phyloP scores from a whole-genome alignment of 2,113 vertebrate species.

The Elephantulus edwardii region DNA sequence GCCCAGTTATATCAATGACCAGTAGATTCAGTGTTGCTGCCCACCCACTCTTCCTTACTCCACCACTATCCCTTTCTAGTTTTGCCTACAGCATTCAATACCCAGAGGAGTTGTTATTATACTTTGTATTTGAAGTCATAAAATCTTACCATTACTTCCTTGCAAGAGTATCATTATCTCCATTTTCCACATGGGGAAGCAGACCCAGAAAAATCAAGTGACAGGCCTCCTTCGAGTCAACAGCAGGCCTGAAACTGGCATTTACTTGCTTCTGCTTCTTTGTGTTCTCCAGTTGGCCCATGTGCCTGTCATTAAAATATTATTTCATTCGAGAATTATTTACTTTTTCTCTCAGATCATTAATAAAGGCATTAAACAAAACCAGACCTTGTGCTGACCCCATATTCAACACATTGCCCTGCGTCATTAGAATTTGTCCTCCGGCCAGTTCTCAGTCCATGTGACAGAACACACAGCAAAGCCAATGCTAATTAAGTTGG shows the following conservation, averaged over 20 bases:
- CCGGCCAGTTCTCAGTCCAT: constrained; percentile 50
- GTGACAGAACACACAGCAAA: constrained; percentile 63
- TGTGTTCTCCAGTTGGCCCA: constrained; percentile 21
- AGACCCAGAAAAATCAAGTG: constrained; percentile 40
- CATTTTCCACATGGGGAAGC: constrained; percentile 58
- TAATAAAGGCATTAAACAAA: constrained; percentile 77
- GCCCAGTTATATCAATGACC: too few relatives aligned
- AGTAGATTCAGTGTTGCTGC: too few relatives aligned
- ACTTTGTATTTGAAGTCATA: constrained; percentile 63
- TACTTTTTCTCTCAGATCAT: constrained; percentile 66
- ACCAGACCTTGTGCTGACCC: constrained; percentile 70
- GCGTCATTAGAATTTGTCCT: constrained; percentile 58
- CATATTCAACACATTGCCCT: constrained; percentile 63
- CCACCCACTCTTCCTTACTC: too few relatives aligned
- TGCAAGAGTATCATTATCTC: constrained; percentile 59
- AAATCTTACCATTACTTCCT: constrained; percentile 72
- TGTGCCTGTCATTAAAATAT: constrained; percentile 53
- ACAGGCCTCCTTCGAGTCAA: constrained; percentile 1
- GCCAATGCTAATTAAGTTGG: constrained; percentile 74
- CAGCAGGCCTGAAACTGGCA: neutral
- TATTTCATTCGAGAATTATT: constrained; percentile 72
- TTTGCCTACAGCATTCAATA: constrained; percentile 44
- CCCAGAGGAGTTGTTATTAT: constrained; percentile 25
- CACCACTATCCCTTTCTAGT: too few relatives aligned
- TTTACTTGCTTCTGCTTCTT: neutral